Evolutionary conservation across 2,113 vertebrate species (phyloP), one percentile per base, ranked within the genome.

Genomic region (Pagrus major): DNA sequence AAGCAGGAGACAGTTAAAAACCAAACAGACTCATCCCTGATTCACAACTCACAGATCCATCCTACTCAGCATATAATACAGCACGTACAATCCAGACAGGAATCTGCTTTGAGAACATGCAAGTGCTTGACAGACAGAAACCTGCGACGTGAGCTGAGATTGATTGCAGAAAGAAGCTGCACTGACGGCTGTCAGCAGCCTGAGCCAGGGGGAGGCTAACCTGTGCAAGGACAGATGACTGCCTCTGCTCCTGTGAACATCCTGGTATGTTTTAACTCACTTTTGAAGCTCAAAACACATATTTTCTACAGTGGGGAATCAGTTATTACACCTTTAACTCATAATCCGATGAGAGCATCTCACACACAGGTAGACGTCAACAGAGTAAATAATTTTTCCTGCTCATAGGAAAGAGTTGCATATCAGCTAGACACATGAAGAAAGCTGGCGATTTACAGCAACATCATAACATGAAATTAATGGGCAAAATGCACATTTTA

Each of bases 111-210:
- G 51, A 75, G 70, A 63, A 59, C 68, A 39, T 33, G n/a, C 35
- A 9, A 9, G 25, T 8, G 33, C 33, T 51, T 46, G 65, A 46
- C 25, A 41, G 35, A 27, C 18, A 78, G 47, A 37, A 49, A 68
- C 51, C 46, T 64, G 63, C 6, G 9, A 66, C 49, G 56, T 0
- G 54, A 84, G 67, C 56, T 8, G 69, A 76, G 78, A 83, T n/a
- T 68, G 83, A 86, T 80, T 27, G 78, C 76, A 25, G 23, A 42
- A 23, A 47, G 76, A 35, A 54, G 25, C 63, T 15, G 39, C 11
- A 58, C 14, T 67, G 77, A 80, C 16, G 18, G 59, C 73, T 75
- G 76, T 86, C 71, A 65, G 66, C 83, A 73, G 78, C 63, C 55
- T 1, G 42, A 82, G 33, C 56, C 4, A 7, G 47, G 25, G 64